phyloP scores from a whole-genome alignment of 1,140 invertebrate genomes.

The Magallana ariakensis region DNA sequence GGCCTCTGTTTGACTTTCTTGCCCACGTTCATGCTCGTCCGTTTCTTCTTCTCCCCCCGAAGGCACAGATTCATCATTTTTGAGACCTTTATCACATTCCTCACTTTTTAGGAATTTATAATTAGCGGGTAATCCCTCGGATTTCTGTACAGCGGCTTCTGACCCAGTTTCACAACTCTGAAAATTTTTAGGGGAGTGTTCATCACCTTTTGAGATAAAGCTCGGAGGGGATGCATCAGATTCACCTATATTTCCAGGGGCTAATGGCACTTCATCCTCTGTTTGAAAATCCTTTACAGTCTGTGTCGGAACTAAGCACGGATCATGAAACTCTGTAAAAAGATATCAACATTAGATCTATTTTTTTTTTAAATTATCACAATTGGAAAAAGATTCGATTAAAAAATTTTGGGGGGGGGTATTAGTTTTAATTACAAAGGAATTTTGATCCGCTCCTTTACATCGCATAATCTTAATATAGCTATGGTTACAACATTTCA shows the following conservation, averaged over 20 bases:
- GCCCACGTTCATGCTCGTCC: neutral
- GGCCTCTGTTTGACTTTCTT: neutral
- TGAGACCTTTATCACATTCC: neutral
- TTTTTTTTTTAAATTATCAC: neutral
- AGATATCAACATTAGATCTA: neutral
- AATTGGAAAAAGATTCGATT: neutral
- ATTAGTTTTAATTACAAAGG: neutral
- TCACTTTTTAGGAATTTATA: conserved; percentile 27
- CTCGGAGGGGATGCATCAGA: neutral
- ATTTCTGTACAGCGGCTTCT: conserved; percentile 2
- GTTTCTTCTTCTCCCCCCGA: neutral
- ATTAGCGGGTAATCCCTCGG: conserved; percentile 19
- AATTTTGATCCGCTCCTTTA: neutral
- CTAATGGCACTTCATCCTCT: neutral
- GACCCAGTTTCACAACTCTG: neutral
- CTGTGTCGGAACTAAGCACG: neutral
- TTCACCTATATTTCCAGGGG: neutral
- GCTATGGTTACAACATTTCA: too few relatives aligned
- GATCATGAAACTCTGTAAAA: conserved; percentile 21
- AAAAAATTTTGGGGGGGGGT: too few relatives aligned
- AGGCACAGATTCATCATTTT: neutral
- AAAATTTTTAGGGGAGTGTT: neutral
- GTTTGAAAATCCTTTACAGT: neutral
- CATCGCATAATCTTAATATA: neutral
- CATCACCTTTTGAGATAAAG: neutral